Percentiles rank a stretch among this genome's conserved stretches.
Evolutionary conservation across 2,797 vertebrate genomes (phyloP).

Genomic region (Channa striata): DNA sequence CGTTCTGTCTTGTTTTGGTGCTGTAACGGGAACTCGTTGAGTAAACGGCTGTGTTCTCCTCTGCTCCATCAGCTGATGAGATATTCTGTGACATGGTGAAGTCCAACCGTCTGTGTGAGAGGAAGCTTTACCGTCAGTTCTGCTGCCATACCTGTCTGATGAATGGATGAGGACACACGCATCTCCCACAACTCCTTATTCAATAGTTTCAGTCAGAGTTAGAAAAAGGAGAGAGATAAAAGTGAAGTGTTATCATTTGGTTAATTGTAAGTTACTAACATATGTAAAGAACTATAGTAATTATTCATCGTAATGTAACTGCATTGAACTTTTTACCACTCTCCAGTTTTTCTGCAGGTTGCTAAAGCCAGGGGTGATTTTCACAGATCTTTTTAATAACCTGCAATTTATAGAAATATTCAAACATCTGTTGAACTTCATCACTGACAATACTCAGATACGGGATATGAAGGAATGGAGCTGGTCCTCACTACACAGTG

Average conservation of each 20-base stretch:
- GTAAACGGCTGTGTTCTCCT: slow-evolving; percentile 14
- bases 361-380: background rate
- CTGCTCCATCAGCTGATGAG: slow-evolving; percentile 85
- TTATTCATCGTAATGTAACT: background rate
- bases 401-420: background rate
- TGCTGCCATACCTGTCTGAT: slow-evolving; percentile 93
- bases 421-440: background rate
- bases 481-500: background rate
- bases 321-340: background rate
- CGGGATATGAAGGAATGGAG: background rate
- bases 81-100: slow-evolving; percentile 95
- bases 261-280: background rate
- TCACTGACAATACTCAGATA: background rate
- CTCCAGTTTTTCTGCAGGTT: slow-evolving; percentile 2
- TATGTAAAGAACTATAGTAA: background rate
- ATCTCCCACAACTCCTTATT: background rate
- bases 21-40: background rate
- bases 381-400: background rate
- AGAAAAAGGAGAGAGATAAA: background rate
- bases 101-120: slow-evolving; percentile 92
- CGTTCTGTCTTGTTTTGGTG: too few species aligned
- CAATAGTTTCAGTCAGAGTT: background rate
- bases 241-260: background rate
- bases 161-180: slow-evolving; percentile 81
- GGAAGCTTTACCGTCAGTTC: slow-evolving; percentile 93